Base-by-base conservation (phyloP, 2,797 vertebrate genomes). In the Cephalopachus bancanus region DNA sequence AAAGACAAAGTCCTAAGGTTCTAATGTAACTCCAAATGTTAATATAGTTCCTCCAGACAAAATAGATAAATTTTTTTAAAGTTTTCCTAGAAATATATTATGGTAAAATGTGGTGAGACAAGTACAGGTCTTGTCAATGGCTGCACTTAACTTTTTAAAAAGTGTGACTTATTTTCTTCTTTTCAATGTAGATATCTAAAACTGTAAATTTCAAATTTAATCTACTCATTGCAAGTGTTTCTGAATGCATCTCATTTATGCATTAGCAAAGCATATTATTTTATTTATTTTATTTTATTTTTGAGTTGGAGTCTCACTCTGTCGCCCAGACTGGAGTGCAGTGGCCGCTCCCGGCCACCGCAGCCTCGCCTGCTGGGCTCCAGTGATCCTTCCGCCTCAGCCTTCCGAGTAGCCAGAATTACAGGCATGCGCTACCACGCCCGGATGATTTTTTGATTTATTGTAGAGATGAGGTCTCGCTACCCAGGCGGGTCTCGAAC, bases 1-100 rank as follows among this genome's bases (percentile, higher is more conserved):
- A 67, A n/a, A 85, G 78, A 62, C 28, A 44, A 88, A 83, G 72
- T 28, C 83, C 49, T 64, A 30, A 89, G 59, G 74, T 87, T 60
- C 60, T 69, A 69, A 60, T 12, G 1, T 85, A 81, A 93, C 55
- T 76, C 33, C 92, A 55, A 93, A 94, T 60, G 53, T 51, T 72
- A 80, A 49, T 57, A 91, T 1, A 67, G 57, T 90, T 93, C 64
- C 19, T 30, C 19, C n/a, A 71, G 28, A 89, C 55, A 69, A 92
- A 83, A 89, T 1, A 55, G 22, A 60, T 30, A 28, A 79, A 55
- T 16, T 60, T 72, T 95, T 89, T 44, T 11, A 49, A 87, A 69
- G 26, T 71, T 84, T 44, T 84, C 49, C 88, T 83, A 81, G 11
- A 51, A 74, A 84, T 2, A 3, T 49, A 67, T 64, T 19, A 19